These are phyloP conservation scores for Drosophila robusta DNA, from an alignment of 2,888 invertebrate genomes.

Conservation along the genomic window DNA sequence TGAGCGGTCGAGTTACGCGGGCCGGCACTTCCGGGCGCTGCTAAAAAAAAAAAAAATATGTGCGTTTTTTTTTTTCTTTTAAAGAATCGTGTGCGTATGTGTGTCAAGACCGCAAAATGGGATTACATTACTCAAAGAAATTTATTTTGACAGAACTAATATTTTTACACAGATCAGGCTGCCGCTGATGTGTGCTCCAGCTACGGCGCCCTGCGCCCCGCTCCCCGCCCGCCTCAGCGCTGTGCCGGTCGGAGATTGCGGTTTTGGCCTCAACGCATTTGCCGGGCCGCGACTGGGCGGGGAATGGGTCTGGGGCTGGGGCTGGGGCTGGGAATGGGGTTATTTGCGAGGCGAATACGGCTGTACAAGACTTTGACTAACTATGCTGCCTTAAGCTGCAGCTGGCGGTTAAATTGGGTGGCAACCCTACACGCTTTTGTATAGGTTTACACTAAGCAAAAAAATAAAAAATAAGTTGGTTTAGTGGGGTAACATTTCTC, in stretches of 20 bases:
- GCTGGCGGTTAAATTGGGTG: constrained; percentile 29
- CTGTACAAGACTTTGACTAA: constrained; percentile 32
- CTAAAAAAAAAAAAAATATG: background rate
- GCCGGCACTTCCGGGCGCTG: constrained; percentile 23
- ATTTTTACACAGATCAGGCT: constrained; percentile 78
- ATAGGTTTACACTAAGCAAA: no score
- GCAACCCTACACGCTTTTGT: constrained; percentile 5
- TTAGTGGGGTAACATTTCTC: no score
- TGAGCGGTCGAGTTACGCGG: constrained; percentile 46
- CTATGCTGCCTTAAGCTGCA: constrained; percentile 28
- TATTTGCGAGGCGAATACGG: background rate
- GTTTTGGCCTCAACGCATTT: constrained; percentile 23
- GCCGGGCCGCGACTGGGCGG: background rate
- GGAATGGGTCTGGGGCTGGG: no score
- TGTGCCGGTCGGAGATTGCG: constrained; percentile 31
- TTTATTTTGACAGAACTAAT: constrained; percentile 84
- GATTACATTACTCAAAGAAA: constrained; percentile 84
- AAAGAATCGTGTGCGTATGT: constrained; percentile 60
- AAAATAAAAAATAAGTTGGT: no score
- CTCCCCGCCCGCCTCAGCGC: background rate
- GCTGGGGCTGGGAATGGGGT: background rate
- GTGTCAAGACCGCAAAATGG: constrained; percentile 82
- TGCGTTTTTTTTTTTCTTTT: constrained; percentile 18
- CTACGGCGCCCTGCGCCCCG: background rate
- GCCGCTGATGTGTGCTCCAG: constrained; percentile 43